Percentiles rank a stretch among this genome's conserved stretches.
Conservation (phyloP, 2,797 vertebrate genomes). For the Lophura swinhoii region DNA sequence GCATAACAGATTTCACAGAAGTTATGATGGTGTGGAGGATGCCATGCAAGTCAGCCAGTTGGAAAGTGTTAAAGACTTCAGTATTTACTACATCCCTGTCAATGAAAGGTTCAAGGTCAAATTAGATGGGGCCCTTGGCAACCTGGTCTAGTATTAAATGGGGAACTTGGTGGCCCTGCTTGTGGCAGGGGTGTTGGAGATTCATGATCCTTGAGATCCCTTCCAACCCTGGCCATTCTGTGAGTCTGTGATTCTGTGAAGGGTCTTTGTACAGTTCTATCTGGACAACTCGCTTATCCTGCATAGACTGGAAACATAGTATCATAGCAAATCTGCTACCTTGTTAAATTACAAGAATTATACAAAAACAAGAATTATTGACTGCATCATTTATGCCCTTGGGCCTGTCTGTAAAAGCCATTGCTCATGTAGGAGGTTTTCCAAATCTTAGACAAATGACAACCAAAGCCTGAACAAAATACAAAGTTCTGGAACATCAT, state of each 20-base stretch:
- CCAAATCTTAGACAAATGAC: neutral
- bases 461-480: neutral
- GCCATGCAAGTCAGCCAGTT: neutral
- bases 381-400: neutral
- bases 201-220: no score
- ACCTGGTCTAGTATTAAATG: no score
- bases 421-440: neutral
- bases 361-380: neutral
- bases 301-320: neutral
- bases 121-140: no score
- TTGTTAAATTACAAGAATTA: neutral
- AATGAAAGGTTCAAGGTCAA: neutral
- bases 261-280: neutral
- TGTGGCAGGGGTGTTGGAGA: no score
- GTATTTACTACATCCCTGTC: neutral
- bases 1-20: neutral
- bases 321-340: neutral
- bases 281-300: neutral
- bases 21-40: neutral
- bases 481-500: neutral
- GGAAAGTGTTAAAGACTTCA: neutral
- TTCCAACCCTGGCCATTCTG: no score
- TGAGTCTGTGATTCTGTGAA: no score
- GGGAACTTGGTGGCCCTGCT: no score
- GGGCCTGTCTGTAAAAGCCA: neutral